Evolutionary conservation across 1,140 invertebrate species (phyloP).

Genomic region (Drosophila lacertosa): DNA sequence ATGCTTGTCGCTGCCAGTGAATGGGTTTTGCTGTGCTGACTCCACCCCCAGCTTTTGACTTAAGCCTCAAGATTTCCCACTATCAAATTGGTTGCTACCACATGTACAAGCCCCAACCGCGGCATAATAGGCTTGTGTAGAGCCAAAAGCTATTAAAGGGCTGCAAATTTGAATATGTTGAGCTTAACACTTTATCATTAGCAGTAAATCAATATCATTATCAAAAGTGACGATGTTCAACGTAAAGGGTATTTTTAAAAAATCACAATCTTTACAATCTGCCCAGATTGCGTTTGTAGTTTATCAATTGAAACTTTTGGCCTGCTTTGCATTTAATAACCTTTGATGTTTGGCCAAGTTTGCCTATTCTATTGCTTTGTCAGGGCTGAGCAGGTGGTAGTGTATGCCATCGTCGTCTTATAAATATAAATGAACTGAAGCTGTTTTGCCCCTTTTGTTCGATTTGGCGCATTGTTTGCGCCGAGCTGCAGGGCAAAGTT

Average conservation of each 20-base stretch:
- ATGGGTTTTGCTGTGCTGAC: slow-evolving; percentile 24
- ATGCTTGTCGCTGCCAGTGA: slow-evolving; percentile 51
- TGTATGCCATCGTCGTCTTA: slow-evolving; percentile 38
- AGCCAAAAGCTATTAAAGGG: background rate
- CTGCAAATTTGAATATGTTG: no score
- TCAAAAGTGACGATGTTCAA: no score
- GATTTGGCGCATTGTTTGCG: slow-evolving; percentile 69
- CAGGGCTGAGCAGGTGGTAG: slow-evolving; percentile 9
- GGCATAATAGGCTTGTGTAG: background rate
- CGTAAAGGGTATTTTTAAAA: background rate
- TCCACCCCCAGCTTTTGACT: slow-evolving; percentile 3
- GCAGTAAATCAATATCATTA: no score
- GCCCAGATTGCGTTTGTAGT: background rate
- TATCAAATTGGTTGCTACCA: slow-evolving; percentile 36
- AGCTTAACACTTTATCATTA: no score
- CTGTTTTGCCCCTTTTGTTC: slow-evolving; percentile 49
- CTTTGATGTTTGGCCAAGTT: slow-evolving; percentile 69
- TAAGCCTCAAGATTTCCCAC: slow-evolving; percentile 20
- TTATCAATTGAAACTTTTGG: slow-evolving; percentile 54
- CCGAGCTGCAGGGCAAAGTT: slow-evolving; percentile 23
- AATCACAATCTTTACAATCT: background rate
- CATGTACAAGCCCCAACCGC: background rate
- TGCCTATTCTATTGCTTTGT: slow-evolving; percentile 40
- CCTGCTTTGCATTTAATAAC: slow-evolving; percentile 76
- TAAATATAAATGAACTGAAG: slow-evolving; percentile 72